Evolutionary conservation across 2,888 invertebrate genomes (phyloP), one percentile per base, ranked within the genome.

Genomic region (Epirrhoe tristata): DNA sequence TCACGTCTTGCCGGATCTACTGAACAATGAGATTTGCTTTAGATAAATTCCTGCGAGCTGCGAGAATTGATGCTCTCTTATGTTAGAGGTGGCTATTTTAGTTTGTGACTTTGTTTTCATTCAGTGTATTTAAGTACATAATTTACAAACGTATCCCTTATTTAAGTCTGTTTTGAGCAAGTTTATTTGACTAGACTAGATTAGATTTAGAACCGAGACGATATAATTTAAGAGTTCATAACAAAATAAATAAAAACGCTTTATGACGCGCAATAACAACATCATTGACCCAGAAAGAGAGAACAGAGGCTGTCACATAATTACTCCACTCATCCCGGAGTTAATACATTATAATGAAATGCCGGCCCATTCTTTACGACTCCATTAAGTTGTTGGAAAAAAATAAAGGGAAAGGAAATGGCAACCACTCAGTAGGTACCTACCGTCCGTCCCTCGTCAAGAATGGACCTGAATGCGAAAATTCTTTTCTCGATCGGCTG

Each of bases 401-500:
- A 89, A 90, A 89, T 88, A 89, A 88, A 87, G 84, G 85, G 82
- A 81, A 81, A 85, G 89, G 87, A 90, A 90, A 91, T 87, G 87
- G 88, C 85, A 85, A 86, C 87, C 89, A 90, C 90, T 91, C 87
- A 86, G 83, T 59, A 59, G 59, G 59, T 80, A 77, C 71, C 80
- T 80, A 77, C 71, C 80, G 86, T 86, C 85, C 81, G 85, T 85
- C 87, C 85, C 85, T 83, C 86, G 86, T 88, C 88, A 87, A 86
- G 86, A 87, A 86, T 82, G 86, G 87, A 81, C 85, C 80, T 83
- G 85, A 84, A 86, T 83, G 86, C 82, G 87, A 88, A 87, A 73
- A 89, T 90, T 89, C 89, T 90, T 90, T 91, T 88, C 90, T 88
- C 91, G 86, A 92, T 91, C 89, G 91, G 88, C 84, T 89, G 89